phyloP scores from a whole-genome alignment of 2,797 vertebrate genomes.

The Scolopax rusticola region DNA sequence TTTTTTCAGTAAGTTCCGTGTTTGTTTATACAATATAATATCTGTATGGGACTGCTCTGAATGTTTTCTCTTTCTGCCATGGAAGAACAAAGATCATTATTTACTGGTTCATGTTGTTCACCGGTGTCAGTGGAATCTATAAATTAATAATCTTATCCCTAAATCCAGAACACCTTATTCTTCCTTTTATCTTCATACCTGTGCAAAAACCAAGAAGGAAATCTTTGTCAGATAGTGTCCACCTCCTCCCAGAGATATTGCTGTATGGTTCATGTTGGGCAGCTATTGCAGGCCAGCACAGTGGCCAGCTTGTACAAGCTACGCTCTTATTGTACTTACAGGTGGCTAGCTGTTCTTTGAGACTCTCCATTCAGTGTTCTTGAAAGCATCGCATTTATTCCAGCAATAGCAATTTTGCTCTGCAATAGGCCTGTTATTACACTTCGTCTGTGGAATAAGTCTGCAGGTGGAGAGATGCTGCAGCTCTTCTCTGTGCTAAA shows the following conservation, averaged over 20 bases:
- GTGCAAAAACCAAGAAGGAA: not conserved
- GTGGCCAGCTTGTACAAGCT: not conserved
- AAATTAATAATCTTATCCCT: not conserved
- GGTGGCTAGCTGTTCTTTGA: not conserved
- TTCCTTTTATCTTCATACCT: not conserved
- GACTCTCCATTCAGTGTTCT: accelerated
- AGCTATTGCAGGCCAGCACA: not conserved
- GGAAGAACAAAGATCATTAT: not conserved
- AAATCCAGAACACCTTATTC: not conserved
- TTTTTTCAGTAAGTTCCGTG: not conserved
- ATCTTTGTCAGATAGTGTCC: not conserved
- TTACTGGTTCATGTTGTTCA: not conserved
- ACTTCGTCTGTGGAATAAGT: not conserved
- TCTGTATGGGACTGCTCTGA: not conserved
- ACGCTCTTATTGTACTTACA: not conserved
- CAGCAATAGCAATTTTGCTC: not conserved
- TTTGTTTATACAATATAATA: not conserved
- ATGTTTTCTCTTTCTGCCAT: not conserved
- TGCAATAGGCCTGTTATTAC: not conserved
- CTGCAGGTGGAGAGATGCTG: not conserved
- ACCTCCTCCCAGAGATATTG: not conserved
- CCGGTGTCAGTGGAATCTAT: not conserved
- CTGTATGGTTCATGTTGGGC: not conserved
- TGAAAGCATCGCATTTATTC: not conserved
- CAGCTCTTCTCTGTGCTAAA: not conserved